A percentile compares a stretch with the other conserved stretches of the same genome.
Conservation (phyloP, 2,888 invertebrate species). For the Amblyteles armatorius region DNA sequence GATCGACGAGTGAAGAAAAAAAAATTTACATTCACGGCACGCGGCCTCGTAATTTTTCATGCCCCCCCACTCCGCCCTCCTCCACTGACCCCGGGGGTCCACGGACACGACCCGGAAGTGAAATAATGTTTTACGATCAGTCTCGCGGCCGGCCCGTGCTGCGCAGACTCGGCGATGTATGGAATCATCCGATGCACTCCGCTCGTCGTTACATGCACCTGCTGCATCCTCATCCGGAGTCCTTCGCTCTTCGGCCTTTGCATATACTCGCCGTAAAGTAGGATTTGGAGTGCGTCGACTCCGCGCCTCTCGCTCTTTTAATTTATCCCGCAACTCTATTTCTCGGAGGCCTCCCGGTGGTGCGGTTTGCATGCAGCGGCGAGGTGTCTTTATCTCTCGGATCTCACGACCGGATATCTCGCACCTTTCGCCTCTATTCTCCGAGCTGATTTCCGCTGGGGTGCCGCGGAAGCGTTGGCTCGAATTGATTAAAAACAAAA, state of each 20-base stretch:
- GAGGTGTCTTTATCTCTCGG: conserved; percentile 66
- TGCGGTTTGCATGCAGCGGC: conserved; percentile 43
- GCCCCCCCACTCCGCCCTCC: neutral
- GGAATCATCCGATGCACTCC: conserved; percentile 42
- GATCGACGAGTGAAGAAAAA: conserved; percentile 9
- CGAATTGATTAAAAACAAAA: conserved; percentile 1
- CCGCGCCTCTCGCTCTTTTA: conserved; percentile 51
- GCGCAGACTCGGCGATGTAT: conserved; percentile 33
- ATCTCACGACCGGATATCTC: conserved; percentile 74
- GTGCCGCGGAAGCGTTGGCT: conserved; percentile 4
- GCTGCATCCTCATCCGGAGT: conserved; percentile 50
- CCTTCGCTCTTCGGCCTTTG: conserved; percentile 27
- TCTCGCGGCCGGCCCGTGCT: conserved; percentile 12
- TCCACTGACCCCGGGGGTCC: conserved; percentile 60
- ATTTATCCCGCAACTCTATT: conserved; percentile 69
- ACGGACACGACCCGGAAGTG: conserved; percentile 55
- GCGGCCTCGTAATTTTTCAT: conserved; percentile 25
- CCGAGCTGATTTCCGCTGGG: conserved; percentile 21
- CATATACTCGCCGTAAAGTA: conserved; percentile 75
- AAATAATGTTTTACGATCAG: conserved; percentile 62
- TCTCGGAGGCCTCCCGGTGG: conserved; percentile 25
- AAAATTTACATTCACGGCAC: conserved; percentile 19
- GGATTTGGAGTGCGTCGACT: conserved; percentile 65
- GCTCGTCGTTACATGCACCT: conserved; percentile 56
- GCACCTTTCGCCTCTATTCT: conserved; percentile 72